These are phyloP conservation scores for Andrena minutula DNA, from an alignment of 2,888 invertebrate species.

Conservation along the genomic window DNA sequence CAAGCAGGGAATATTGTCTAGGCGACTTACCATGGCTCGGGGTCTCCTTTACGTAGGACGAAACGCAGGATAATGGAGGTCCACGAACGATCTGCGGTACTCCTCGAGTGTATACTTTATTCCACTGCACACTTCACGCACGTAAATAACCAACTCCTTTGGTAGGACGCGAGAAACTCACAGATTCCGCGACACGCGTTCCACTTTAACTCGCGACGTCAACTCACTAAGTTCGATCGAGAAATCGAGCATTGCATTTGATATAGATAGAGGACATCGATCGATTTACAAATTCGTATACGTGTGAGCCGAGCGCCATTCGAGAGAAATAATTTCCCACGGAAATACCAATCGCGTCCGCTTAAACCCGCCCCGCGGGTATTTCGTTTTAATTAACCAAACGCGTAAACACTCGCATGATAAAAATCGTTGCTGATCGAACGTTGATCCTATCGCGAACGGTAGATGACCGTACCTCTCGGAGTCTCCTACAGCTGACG, in stretches of 20 bases:
- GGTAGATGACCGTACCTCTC: neutral
- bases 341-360: neutral
- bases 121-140: slow-evolving; percentile 40
- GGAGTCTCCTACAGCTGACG: neutral
- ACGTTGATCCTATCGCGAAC: neutral
- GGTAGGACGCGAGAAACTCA: slow-evolving; percentile 3
- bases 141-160: slow-evolving; percentile 10
- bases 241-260: neutral
- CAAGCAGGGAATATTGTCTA: too few relatives aligned
- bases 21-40: slow-evolving; percentile 25
- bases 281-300: neutral
- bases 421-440: neutral
- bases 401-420: neutral
- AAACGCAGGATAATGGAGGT: slow-evolving; percentile 2
- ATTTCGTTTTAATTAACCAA: slow-evolving; percentile 15
- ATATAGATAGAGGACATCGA: neutral
- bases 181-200: neutral
- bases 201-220: neutral
- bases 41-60: neutral
- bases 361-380: neutral
- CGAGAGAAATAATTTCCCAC: slow-evolving; percentile 17
- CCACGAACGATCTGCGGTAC: slow-evolving; percentile 15
- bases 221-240: neutral
- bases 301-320: neutral
- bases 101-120: slow-evolving; percentile 22